Base-by-base conservation (phyloP, 1,140 invertebrate genomes). In the Bombus pyrosoma region DNA sequence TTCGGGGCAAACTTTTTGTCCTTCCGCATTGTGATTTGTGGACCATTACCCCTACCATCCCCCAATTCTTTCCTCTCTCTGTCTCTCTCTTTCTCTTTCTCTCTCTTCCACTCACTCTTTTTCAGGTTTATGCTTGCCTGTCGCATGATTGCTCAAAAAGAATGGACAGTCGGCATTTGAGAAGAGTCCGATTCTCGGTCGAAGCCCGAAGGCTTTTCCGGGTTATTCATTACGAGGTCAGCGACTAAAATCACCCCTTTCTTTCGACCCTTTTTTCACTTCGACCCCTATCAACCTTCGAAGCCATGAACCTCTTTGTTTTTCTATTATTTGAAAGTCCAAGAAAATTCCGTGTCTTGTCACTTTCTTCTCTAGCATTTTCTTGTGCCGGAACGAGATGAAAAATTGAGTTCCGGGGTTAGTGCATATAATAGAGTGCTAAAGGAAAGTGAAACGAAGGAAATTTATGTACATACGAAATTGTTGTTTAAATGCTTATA, bases 191-290 rank as follows among this genome's bases (percentile, higher is more conserved):
- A 90, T 88, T 68, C 88, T 83, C 86, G 83, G 83, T 87, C 89
- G 88, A 89, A 81, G 75, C 86, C 88, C 89, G 89, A 81, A 77
- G 80, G 86, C 86, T 74, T 81, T 90, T 90, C 89, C 88, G 89
- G 89, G 86, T 86, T 90, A 90, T 90, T 90, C 89, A 88, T 90
- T 90, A 90, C 81, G 62, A 57, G 83, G 68, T 88, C 89, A 75
- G n/a, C 74, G 71, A 71, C 78, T 87, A 89, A 90, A 90, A 83
- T 81, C 83, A 83, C 32, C 77, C 59, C 86, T 83, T 62, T 89
- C 71, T 86, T 64, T 57, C 64, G 5, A 5, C 68, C 18, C 9
- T 39, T 62, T 32, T 3, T 66, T 37, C 62, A 57, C 69, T 66
- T 72, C 34, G 28, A 22, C 8, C 68, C 41, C 68, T 39, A 8